Evolutionary conservation across 2,888 invertebrate species (phyloP), one percentile per base, ranked within the genome.

Genomic region (Rotaria macrura): DNA sequence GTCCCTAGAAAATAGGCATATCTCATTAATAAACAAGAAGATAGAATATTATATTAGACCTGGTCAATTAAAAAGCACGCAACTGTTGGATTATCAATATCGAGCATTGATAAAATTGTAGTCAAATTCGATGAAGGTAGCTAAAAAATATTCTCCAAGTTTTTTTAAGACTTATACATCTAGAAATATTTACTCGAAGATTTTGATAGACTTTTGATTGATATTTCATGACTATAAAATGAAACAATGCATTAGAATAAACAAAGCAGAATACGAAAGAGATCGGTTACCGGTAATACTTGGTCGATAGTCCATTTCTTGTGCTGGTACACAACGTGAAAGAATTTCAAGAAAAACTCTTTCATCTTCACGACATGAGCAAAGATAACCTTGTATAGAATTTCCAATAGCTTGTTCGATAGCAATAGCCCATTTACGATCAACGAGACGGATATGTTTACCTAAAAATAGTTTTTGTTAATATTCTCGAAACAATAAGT

Each of bases 341-440:
- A 86, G 54, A n/a, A 86, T 57, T 49, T 86, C 79, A n/a, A 84
- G 84, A 25, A 86, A 23, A 52, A 84, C 49, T 29, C 49, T 38
- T 86, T 86, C 86, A 57, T 86, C 86, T 17, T 86, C 86, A 52
- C 74, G 84, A 79, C 83, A 72, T 34, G 79, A 84, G 38, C 86
- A 86, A 34, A 86, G 74, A 79, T 84, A 86, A 40, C 84, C n/a
- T 25, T 47, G 47, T 3, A 86, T 79, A 29, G 54, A 20, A 29
- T 38, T 38, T n/a, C 83, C 85, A n/a, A 86, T 57, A 65, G 85
- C 83, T 34, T 74, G 74, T 40, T 86, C 86, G 34, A 86, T 57
- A 52, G 86, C 86, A 25, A 86, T 17, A 4, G 85, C 79, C 86
- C 86, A 86, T 85, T 86, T 84, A 20, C 47, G 57, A 84, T 84